Base-by-base conservation (phyloP, 2,113 vertebrate species). In the Peromyscus maniculatus region DNA sequence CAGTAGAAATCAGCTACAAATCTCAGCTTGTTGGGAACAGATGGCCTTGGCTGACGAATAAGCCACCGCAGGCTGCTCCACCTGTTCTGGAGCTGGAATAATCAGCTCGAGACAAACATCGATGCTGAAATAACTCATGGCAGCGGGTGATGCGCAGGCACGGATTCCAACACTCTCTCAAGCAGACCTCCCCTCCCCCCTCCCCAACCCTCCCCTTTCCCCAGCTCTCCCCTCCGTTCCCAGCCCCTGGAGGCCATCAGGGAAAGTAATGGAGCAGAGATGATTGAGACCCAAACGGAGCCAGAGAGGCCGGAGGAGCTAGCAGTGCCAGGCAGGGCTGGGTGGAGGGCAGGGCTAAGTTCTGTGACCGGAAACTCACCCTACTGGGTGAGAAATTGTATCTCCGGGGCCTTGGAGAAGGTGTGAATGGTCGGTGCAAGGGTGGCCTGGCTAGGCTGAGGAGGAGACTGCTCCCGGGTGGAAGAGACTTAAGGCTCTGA, bases 11-110 rank as follows among this genome's bases (percentile, higher is more conserved):
- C 96, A 95, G 97, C 98, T 98, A 98, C 98, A 98, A 98, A 98
- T 98, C 98, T 97, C 96, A 92, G 93, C 98, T 98, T 96, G 98
- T 98, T 98, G 97, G 98, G 97, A 98, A 98, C 98, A 98, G 98
- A 98, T 98, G 98, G 98, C 92, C 95, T 95, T 91, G 98, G 97
- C 98, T 95, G 97, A 98, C 96, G 93, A 97, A 97, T 97, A 97
- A 92, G 97, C 94, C 93, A 97, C 97, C 93, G 93, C 96, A 96
- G 97, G 98, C 98, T 96, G 88, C 94, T 96, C 98, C 98, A 98
- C 98, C 98, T 98, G 98, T 97, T 98, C 95, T 94, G 66, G 3
- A 97, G 97, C 96, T 97, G 95, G 95, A 97, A 96, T 97, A 97
- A 98, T 98, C 97, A 97, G 94, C 97, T 97, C 79, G 94, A 98